These are phyloP conservation scores for Sciurus vulgaris DNA, from an alignment of 2,797 vertebrate genomes.

Conservation along the genomic window DNA sequence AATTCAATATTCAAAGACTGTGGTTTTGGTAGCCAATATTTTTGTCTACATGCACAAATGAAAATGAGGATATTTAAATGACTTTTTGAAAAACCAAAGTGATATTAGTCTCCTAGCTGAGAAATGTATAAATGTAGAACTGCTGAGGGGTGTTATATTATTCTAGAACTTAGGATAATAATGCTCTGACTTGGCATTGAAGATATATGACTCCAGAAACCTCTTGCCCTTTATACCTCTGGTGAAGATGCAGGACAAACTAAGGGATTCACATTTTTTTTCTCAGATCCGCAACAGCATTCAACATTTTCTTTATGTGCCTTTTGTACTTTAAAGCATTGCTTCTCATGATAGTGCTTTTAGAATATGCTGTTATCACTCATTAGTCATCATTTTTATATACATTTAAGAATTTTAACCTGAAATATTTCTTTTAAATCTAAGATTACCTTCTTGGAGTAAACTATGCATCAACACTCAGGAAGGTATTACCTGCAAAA, in stretches of 20 bases:
- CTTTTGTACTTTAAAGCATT: neutral
- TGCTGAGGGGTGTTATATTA: neutral
- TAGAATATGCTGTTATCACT: neutral
- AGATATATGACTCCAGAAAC: neutral
- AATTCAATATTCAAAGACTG: neutral
- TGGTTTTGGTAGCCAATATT: neutral
- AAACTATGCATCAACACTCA: neutral
- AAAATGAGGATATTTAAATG: constrained; percentile 47
- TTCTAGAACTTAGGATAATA: neutral
- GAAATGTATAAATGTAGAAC: neutral
- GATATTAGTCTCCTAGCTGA: constrained; percentile 39
- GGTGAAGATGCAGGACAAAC: neutral
- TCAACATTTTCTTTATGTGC: neutral
- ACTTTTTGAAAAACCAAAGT: constrained; percentile 53
- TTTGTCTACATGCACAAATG: constrained; percentile 40
- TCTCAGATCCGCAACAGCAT: neutral
- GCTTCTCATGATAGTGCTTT: neutral
- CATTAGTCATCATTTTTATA: neutral
- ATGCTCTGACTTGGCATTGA: neutral
- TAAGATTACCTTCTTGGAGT: constrained; percentile 42
- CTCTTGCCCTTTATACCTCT: neutral
- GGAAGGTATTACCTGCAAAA: neutral
- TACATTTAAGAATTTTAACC: constrained; percentile 3
- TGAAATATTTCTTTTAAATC: neutral
- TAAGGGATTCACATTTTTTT: neutral